Conservation (phyloP, 2,888 invertebrate genomes). For the Hemistola chrysoprasaria region DNA sequence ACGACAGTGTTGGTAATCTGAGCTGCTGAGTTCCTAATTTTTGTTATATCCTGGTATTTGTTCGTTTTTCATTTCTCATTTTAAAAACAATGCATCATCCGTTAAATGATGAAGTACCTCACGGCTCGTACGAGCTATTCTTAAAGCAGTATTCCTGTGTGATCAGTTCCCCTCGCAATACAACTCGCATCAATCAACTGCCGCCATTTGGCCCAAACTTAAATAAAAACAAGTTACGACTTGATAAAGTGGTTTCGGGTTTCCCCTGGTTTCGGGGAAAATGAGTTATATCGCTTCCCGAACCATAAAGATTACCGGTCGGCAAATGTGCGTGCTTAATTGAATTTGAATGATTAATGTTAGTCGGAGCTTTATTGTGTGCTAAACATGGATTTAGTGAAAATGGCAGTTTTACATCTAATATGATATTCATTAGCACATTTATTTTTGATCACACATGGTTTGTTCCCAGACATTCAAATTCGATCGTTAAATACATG, state of each 20-base stretch:
- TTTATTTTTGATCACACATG: too few species aligned
- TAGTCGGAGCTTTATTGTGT: slow-evolving; percentile 6
- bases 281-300: slow-evolving; percentile 30
- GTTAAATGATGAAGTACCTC: too few species aligned
- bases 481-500: too few species aligned
- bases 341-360: slow-evolving; percentile 29
- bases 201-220: slow-evolving; percentile 24
- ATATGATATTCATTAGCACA: too few species aligned
- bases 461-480: too few species aligned
- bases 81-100: too few species aligned
- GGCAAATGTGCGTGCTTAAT: slow-evolving; percentile 19
- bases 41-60: too few species aligned
- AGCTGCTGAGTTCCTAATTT: too few species aligned
- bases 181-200: slow-evolving; percentile 13
- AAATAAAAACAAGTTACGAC: slow-evolving; percentile 29
- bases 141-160: not conserved
- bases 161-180: slow-evolving; percentile 1
- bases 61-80: too few species aligned
- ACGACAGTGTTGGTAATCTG: too few species aligned
- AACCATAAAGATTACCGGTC: slow-evolving; percentile 26
- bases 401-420: not conserved
- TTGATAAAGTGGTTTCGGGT: slow-evolving; percentile 27
- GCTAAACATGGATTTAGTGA: not conserved
- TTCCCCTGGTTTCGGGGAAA: slow-evolving; percentile 26
- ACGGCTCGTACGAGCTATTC: too few species aligned